Conservation (phyloP, 2,113 vertebrate species). For the Anthoscopus minutus region DNA sequence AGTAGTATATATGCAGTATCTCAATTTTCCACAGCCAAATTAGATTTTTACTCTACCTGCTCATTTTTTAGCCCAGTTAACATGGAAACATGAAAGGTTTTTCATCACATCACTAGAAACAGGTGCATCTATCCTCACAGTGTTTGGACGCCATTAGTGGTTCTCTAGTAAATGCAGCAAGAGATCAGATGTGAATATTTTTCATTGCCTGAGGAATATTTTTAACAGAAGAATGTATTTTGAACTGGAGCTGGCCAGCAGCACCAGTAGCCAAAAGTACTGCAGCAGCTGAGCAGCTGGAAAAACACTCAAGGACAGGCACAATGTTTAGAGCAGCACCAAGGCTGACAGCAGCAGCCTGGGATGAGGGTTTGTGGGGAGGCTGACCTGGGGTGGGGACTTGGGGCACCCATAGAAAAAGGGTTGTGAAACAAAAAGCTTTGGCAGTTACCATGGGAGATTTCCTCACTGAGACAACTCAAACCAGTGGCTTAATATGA, state of each 20-base stretch:
- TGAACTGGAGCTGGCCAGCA: neutral
- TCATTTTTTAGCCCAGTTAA: neutral
- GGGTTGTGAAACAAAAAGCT: neutral
- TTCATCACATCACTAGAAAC: neutral
- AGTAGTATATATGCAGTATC: neutral
- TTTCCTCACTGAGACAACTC: neutral
- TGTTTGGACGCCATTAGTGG: neutral
- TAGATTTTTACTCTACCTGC: neutral
- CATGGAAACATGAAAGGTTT: neutral
- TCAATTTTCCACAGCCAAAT: neutral
- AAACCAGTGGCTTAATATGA: neutral
- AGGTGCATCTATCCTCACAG: neutral
- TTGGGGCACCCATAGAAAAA: neutral
- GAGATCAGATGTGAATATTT: neutral
- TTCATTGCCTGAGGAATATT: neutral
- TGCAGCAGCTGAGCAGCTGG: neutral
- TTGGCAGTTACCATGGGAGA: neutral
- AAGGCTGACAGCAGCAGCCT: neutral
- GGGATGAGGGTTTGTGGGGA: neutral
- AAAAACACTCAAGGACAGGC: neutral
- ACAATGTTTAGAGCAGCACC: neutral
- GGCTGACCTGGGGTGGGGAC: neutral
- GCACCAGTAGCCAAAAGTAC: neutral
- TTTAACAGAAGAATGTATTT: neutral
- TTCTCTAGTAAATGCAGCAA: neutral